Evolutionary conservation across 2,888 invertebrate genomes (phyloP).

Genomic region (Pteria penguin): DNA sequence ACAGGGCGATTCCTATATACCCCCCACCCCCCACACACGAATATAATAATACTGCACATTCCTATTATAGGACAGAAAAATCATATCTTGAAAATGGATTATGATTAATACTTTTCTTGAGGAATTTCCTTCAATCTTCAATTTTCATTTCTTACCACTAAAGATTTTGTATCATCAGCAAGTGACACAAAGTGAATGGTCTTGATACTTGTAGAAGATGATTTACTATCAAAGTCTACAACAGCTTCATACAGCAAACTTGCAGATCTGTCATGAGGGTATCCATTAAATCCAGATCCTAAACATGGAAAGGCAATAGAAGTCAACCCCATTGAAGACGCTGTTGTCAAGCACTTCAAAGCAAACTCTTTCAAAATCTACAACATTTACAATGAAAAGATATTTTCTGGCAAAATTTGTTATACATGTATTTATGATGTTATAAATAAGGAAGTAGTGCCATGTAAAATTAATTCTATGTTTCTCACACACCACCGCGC

Average conservation of each 20-base stretch:
- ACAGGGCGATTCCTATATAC: no score
- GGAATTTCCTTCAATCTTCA: background rate
- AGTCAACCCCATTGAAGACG: constrained; percentile 42
- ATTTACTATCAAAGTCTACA: constrained; percentile 51
- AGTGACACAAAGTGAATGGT: constrained; percentile 57
- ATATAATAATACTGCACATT: no score
- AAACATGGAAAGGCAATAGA: constrained; percentile 59
- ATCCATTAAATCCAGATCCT: constrained; percentile 57
- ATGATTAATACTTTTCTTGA: no score
- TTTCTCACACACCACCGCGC: no score
- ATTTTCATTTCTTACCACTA: constrained; percentile 54
- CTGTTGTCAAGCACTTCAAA: constrained; percentile 48
- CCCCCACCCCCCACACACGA: no score
- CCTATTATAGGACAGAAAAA: no score
- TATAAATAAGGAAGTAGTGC: no score
- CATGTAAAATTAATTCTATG: no score
- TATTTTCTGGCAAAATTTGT: no score
- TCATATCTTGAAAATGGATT: no score
- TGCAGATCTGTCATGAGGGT: constrained; percentile 52
- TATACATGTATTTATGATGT: no score
- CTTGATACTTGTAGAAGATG: constrained; percentile 49
- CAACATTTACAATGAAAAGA: no score
- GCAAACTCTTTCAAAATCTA: constrained; percentile 49
- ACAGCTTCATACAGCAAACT: constrained; percentile 55
- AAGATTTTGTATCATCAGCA: constrained; percentile 53